phyloP scores from a whole-genome alignment of 1,140 invertebrate species.

The Carposina sasakii region DNA sequence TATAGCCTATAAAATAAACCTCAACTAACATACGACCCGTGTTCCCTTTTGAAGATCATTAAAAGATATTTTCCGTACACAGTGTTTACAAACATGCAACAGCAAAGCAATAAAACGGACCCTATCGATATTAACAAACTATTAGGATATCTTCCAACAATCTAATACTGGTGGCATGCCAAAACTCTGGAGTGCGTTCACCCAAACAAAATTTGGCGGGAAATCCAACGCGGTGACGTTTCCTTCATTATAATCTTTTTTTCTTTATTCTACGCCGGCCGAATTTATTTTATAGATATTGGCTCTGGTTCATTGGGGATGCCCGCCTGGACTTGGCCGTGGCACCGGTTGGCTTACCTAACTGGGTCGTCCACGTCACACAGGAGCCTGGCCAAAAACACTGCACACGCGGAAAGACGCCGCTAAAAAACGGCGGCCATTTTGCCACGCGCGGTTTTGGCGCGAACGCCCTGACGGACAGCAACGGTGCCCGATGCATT shows the following conservation, averaged over 20 bases:
- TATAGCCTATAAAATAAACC: too few species aligned
- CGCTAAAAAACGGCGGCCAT: conserved; percentile 50
- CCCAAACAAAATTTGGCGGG: conserved; percentile 63
- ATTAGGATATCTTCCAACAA: conserved; percentile 62
- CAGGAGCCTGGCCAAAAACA: conserved; percentile 64
- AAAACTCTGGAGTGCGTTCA: conserved; percentile 68
- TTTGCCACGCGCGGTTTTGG: conserved; percentile 60
- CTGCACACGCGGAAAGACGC: conserved; percentile 55
- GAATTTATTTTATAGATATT: conserved; percentile 72
- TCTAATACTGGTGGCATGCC: conserved; percentile 52
- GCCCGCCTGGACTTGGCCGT: conserved; percentile 64
- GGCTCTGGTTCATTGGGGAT: conserved; percentile 65
- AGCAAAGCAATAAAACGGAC: conserved; percentile 29
- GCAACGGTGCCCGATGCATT: too few species aligned
- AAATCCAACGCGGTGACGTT: conserved; percentile 49
- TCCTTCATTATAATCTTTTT: conserved; percentile 64
- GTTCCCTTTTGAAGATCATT: too few species aligned
- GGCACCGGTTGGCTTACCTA: conserved; percentile 63
- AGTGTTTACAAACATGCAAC: conserved; percentile 37
- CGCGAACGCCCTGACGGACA: too few species aligned
- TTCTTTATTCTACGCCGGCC: conserved; percentile 44
- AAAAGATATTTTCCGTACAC: too few species aligned
- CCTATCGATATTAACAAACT: conserved; percentile 53
- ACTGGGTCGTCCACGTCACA: conserved; percentile 63
- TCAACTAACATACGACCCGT: too few species aligned